A percentile compares a stretch with the other conserved stretches of the same genome.
Evolutionary conservation across 2,888 invertebrate species (phyloP).

Genomic region (Ganaspis brasiliensis): DNA sequence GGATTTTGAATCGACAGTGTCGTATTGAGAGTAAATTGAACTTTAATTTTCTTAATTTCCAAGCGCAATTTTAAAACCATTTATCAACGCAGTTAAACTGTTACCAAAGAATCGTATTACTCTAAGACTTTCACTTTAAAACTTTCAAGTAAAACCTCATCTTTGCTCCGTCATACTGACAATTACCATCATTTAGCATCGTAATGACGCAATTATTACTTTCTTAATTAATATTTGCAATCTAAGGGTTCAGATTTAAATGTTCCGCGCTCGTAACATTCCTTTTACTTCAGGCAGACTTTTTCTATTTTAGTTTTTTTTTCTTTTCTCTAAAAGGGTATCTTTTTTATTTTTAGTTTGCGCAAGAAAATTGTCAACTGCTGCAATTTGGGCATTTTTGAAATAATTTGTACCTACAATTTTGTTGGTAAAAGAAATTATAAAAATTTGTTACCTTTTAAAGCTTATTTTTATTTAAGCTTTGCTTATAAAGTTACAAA

Average conservation of each 20-base stretch:
- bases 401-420: no score
- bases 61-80: conserved; percentile 3
- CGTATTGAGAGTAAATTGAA: background rate
- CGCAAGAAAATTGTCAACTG: no score
- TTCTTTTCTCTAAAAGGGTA: no score
- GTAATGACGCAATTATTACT: conserved; percentile 60
- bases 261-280: background rate
- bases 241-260: conserved; percentile 12
- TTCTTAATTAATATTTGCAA: conserved; percentile 61
- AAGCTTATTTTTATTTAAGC: no score
- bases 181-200: conserved; percentile 47
- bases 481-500: no score
- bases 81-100: background rate
- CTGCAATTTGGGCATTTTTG: no score
- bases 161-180: conserved; percentile 25
- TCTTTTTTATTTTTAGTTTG: no score
- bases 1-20: background rate
- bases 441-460: no score
- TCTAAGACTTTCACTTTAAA: conserved; percentile 32
- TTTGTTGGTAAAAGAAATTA: no score
- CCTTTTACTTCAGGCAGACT: background rate
- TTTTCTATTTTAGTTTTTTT: no score
- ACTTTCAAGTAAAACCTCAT: conserved; percentile 33
- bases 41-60: background rate
- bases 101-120: conserved; percentile 28